Conservation (phyloP, 2,113 vertebrate genomes). For the Crotalus viridis region DNA sequence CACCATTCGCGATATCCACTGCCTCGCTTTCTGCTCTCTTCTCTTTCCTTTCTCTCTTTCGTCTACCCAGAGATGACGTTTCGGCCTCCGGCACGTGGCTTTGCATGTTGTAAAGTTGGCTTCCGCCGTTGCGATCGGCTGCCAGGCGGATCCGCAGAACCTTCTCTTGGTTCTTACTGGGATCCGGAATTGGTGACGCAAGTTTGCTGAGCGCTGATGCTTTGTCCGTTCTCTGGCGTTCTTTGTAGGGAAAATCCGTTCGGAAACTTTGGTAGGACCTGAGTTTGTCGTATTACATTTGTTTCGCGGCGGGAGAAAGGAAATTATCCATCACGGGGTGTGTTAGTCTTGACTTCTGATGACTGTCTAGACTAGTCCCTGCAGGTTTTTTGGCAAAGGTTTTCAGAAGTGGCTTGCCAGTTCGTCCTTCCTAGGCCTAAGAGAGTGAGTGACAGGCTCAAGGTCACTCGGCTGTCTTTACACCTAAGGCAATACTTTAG, state of each 20-base stretch:
- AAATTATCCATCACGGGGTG: background rate
- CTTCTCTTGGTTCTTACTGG: background rate
- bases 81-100: background rate
- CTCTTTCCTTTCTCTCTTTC: background rate
- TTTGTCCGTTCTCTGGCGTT: background rate
- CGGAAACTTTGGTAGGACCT: background rate
- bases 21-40: background rate
- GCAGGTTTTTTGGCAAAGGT: background rate
- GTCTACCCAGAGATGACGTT: background rate
- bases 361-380: background rate
- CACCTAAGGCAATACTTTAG: background rate
- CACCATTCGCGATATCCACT: background rate
- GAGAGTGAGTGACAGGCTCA: background rate
- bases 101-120: background rate
- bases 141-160: background rate
- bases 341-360: background rate
- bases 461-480: background rate
- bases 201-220: background rate
- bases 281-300: background rate
- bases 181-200: background rate
- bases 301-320: background rate
- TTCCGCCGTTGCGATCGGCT: background rate
- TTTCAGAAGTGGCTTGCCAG: background rate
- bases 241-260: background rate
- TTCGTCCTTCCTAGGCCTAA: background rate